phyloP scores from a whole-genome alignment of 2,888 invertebrate genomes.

The Phaedon cochleariae region DNA sequence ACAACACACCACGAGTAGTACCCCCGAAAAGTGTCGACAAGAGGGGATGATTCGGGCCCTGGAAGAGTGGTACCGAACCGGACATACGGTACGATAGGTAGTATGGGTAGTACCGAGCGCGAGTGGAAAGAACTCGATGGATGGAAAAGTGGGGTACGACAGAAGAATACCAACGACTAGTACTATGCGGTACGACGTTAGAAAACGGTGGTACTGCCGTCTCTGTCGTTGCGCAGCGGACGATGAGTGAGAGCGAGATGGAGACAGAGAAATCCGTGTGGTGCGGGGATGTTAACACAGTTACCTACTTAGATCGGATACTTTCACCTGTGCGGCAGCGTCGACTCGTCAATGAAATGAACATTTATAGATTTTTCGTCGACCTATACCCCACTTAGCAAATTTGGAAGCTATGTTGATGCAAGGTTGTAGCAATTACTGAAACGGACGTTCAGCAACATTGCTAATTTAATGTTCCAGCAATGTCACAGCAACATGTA shows the following conservation, averaged over 20 bases:
- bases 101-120: slow-evolving; percentile 38
- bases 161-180: slow-evolving; percentile 27
- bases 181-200: slow-evolving; percentile 39
- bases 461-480: too few species aligned
- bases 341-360: neutral
- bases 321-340: slow-evolving; percentile 56
- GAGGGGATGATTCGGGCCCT: slow-evolving; percentile 54
- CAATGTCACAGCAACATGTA: too few species aligned
- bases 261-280: slow-evolving; percentile 53
- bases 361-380: too few species aligned
- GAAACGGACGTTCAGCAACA: too few species aligned
- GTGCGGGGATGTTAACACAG: slow-evolving; percentile 56
- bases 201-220: slow-evolving; percentile 49
- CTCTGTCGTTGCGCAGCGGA: slow-evolving; percentile 33
- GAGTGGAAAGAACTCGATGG: slow-evolving; percentile 33
- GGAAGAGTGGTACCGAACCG: slow-evolving; percentile 39
- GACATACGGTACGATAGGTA: slow-evolving; percentile 40
- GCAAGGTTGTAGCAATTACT: too few species aligned
- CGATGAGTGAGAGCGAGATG: slow-evolving; percentile 36
- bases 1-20: slow-evolving; percentile 57
- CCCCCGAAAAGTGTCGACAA: slow-evolving; percentile 54
- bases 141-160: slow-evolving; percentile 33
- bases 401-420: too few species aligned
- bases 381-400: too few species aligned
- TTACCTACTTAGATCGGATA: slow-evolving; percentile 59